Percentiles rank a stretch among this genome's conserved stretches.
phyloP scores from a whole-genome alignment of 2,797 vertebrate genomes.

The Ceryle rudis region DNA sequence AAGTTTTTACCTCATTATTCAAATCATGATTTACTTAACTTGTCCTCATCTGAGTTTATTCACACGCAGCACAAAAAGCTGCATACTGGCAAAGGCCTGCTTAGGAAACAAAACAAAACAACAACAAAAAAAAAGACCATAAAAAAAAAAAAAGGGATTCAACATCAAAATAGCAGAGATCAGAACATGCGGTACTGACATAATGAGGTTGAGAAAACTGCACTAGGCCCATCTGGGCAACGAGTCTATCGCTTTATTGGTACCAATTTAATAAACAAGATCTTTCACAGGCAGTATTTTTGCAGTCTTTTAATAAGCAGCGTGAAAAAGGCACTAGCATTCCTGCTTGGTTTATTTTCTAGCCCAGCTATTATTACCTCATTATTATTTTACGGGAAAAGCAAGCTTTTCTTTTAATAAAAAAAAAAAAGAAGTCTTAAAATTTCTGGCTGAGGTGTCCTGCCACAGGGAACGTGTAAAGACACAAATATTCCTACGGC shows the following conservation, averaged over 20 bases:
- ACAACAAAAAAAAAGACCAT: no score
- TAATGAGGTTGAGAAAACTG: slow-evolving; percentile 56
- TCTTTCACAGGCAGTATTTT: background rate
- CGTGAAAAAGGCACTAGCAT: background rate
- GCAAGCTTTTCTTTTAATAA: background rate
- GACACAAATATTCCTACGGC: background rate
- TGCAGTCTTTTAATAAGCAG: background rate
- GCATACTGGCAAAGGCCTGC: slow-evolving; percentile 50
- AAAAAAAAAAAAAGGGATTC: background rate
- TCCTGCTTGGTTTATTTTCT: background rate
- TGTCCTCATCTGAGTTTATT: slow-evolving; percentile 24
- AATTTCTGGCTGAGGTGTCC: background rate
- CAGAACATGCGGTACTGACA: slow-evolving; percentile 69
- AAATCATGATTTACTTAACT: slow-evolving; percentile 33
- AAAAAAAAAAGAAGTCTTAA: background rate
- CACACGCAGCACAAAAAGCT: slow-evolving; percentile 49
- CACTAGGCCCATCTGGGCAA: slow-evolving; percentile 61
- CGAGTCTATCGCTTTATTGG: slow-evolving; percentile 11
- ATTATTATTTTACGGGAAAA: background rate
- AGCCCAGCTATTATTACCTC: background rate
- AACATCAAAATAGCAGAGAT: slow-evolving; percentile 63
- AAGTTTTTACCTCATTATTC: background rate
- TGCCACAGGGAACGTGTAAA: fast-evolving
- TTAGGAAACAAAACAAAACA: background rate
- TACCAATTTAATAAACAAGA: slow-evolving; percentile 35